Evolutionary conservation across 2,113 vertebrate species (phyloP), one percentile per base, ranked within the genome.

Genomic region (Gila orcuttii): DNA sequence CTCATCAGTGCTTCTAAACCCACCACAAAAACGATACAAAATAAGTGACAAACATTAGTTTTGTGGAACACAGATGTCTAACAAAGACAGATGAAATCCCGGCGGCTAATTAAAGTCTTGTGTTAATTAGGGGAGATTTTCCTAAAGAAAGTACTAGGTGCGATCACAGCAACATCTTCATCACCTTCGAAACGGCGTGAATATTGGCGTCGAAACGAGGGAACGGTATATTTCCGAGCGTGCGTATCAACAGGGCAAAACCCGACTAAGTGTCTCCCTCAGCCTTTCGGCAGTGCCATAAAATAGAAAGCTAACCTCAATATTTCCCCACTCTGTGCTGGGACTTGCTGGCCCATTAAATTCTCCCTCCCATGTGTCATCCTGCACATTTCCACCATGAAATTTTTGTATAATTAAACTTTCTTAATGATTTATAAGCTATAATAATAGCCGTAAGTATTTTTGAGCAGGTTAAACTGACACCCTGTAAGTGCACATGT

Each of bases 391-490:
- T 96, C 93, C 94, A 93, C 94, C 92, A 92, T 93, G 94, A 95
- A 89, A 95, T 93, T 90, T 93, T 92, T 81, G 89, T 94, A 95
- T 95, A 96, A 96, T 96, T 95, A 95, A 95, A 95, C 93, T 93
- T 95, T 96, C 94, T 95, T 96, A 95, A 96, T 96, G 95, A 95
- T 96, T 95, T 95, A 96, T 96, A 95, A 94, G 95, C 93, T 94
- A 94, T 92, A 94, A 95, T 95, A 96, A 95, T 95, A 95, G 94
- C 93, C 91, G 87, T 92, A 91, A 95, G 94, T 95, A 94, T 95
- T 95, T 93, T 90, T 88, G 94, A 94, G 93, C 94, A 94, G 95
- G 94, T 95, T 95, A 95, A 95, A 95, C 90, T 93, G 93, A 95
- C 93, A 92, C 90, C 91, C 91, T 94, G 92, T 93, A 93, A 95